Base-by-base conservation (phyloP, 2,113 vertebrate species). In the Fulica atra region DNA sequence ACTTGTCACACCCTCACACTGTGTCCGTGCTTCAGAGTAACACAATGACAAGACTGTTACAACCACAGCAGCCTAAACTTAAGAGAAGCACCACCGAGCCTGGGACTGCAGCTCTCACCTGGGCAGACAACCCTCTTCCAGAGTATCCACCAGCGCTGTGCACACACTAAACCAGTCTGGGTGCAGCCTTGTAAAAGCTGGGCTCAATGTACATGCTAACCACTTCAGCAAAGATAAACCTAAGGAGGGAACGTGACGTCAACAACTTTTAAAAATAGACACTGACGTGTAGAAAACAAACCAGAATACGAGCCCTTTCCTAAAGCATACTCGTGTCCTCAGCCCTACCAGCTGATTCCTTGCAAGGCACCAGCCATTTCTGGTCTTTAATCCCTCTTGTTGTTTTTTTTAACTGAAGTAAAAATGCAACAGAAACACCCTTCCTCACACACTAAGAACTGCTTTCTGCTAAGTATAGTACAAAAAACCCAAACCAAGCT, bases 41-140 rank as follows among this genome's bases (percentile, higher is more conserved):
- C 1, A 10, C 0, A 2, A 33, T 25, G 48, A 9, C 0, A 0
- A 44, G 66, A 10, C 9, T 25, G 42, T 6, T 51, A 50, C 65
- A 71, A 28, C 31, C 2, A 0, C 12, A 26, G 23, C 0, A 0
- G 42, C 28, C 61, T 25, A 16, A 80, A 8, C 1, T 3, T 19
- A n/a, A n/a, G 54, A 2, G 64, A 2, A 7, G 25, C 25, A 60
- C 16, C 73, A 48, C 23, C 2, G 2, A 51, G 56, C 42, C 0
- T 0, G 18, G 72, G 54, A 16, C 13, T 1, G 1, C 42, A 63
- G 74, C 74, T 53, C 11, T 38, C 5, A 21, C 29, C 33, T 10
- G 21, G n/a, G 42, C 1, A 1, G 26, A 57, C 46, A 73, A 1
- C 16, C 25, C 81, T 42, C 4, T 4, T 6, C 29, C 64, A 86